Conservation (phyloP, 2,113 vertebrate genomes). For the Phasianus colchicus region DNA sequence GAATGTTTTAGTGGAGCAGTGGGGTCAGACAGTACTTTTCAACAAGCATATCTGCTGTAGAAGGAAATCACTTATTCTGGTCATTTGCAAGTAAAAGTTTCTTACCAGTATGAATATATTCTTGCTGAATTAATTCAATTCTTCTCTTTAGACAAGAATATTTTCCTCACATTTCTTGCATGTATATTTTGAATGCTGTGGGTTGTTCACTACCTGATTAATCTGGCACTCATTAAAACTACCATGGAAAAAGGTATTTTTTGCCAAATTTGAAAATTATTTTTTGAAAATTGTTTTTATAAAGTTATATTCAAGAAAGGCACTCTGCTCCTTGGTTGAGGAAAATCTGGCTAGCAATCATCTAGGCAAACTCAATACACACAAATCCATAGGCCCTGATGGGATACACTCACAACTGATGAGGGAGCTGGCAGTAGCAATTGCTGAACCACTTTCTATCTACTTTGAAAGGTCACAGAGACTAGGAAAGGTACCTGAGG, state of each 20-base stretch:
- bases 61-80: conserved; percentile 32
- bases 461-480: too few relatives aligned
- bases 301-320: background rate
- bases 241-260: background rate
- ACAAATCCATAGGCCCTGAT: too few relatives aligned
- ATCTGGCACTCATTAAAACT: conserved; percentile 21
- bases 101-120: background rate
- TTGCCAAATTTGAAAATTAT: background rate
- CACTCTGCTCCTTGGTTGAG: too few relatives aligned
- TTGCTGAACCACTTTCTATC: too few relatives aligned
- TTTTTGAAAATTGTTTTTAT: background rate
- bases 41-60: background rate
- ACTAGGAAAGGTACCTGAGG: too few relatives aligned
- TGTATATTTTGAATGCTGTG: conserved; percentile 4
- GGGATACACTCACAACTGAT: too few relatives aligned
- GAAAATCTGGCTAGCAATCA: too few relatives aligned
- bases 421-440: too few relatives aligned
- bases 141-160: background rate
- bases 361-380: too few relatives aligned
- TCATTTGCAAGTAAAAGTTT: conserved; percentile 53
- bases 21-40: background rate
- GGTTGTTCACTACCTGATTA: background rate
- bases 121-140: conserved; percentile 29
- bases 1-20: background rate
- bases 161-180: background rate